These are phyloP conservation scores for Poeciliopsis turrubarensis DNA, from an alignment of 2,113 vertebrate species.

Conservation along the genomic window DNA sequence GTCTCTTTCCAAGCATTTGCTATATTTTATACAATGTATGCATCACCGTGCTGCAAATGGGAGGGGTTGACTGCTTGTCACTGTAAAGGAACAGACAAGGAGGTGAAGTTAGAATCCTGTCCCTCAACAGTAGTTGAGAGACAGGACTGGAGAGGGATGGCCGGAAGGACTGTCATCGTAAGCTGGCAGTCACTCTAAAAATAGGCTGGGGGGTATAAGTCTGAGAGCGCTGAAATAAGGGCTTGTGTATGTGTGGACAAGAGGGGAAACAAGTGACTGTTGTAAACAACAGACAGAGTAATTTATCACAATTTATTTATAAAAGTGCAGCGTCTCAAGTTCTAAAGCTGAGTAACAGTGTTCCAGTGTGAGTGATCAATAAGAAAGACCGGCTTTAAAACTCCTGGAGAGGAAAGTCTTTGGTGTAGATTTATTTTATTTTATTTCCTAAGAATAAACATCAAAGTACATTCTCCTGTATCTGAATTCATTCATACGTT, in stretches of 20 bases:
- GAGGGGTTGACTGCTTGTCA: slow-evolving; percentile 41
- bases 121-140: background rate
- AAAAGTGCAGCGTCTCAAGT: slow-evolving; percentile 55
- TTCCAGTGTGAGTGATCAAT: slow-evolving; percentile 3
- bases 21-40: too few species aligned
- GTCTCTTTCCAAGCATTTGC: slow-evolving; percentile 1
- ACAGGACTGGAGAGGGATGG: slow-evolving; percentile 19
- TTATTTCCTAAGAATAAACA: background rate
- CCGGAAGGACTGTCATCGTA: slow-evolving; percentile 28
- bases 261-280: slow-evolving; percentile 23
- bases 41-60: slow-evolving; percentile 30
- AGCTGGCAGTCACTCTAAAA: slow-evolving; percentile 57
- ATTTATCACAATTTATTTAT: slow-evolving; percentile 60
- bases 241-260: slow-evolving; percentile 23
- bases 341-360: slow-evolving; percentile 36
- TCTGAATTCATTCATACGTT: background rate
- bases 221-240: slow-evolving; percentile 46
- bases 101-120: background rate
- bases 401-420: background rate
- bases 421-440: background rate
- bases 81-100: slow-evolving; percentile 23
- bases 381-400: background rate
- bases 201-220: slow-evolving; percentile 52
- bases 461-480: slow-evolving; percentile 10
- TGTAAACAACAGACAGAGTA: slow-evolving; percentile 35